Conservation (phyloP, 2,888 invertebrate species). For the Noctuana brunneofusca region DNA sequence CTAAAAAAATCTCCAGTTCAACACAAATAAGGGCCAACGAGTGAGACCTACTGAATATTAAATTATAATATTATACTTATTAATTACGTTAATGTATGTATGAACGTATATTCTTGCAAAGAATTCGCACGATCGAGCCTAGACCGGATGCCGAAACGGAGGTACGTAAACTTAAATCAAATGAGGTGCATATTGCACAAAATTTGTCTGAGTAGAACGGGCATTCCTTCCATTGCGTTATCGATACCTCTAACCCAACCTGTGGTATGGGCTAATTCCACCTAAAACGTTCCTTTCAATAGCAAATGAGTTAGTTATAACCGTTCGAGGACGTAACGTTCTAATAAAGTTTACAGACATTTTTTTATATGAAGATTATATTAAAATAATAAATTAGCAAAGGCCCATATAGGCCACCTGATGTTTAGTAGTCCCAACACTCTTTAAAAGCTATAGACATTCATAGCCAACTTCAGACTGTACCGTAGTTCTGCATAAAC, state of each 20-base stretch:
- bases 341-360: too few relatives aligned
- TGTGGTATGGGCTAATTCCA: slow-evolving; percentile 3
- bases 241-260: slow-evolving; percentile 17
- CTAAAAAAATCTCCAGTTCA: too few relatives aligned
- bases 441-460: too few relatives aligned
- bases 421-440: too few relatives aligned
- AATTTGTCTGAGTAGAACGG: slow-evolving; percentile 23
- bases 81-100: slow-evolving; percentile 3
- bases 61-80: neutral
- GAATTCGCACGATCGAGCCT: slow-evolving; percentile 17
- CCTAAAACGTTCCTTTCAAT: slow-evolving; percentile 12
- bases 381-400: too few relatives aligned
- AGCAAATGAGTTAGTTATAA: slow-evolving; percentile 5
- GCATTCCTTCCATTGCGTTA: slow-evolving; percentile 25
- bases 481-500: too few relatives aligned
- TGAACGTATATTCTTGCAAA: slow-evolving; percentile 13
- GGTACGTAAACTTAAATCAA: slow-evolving; percentile 20
- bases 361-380: too few relatives aligned
- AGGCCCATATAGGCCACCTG: too few relatives aligned
- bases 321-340: neutral
- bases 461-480: too few relatives aligned
- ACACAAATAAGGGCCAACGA: too few relatives aligned
- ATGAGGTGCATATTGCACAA: slow-evolving; percentile 31
- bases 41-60: too few relatives aligned
- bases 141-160: slow-evolving; percentile 20